Conservation (phyloP, 1,140 invertebrate species). For the Ruditapes philippinarum region DNA sequence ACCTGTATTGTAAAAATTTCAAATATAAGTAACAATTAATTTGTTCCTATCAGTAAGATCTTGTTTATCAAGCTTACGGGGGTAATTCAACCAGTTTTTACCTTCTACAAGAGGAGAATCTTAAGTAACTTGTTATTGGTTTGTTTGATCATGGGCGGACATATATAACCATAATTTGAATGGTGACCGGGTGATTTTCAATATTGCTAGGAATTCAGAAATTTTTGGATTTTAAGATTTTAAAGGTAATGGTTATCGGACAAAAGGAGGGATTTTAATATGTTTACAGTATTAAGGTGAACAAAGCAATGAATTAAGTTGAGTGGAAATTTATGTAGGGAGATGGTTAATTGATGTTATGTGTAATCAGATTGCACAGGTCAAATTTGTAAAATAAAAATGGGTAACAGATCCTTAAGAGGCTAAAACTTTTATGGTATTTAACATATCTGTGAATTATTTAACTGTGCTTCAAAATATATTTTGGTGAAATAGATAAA, state of each 20-base stretch:
- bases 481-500: too few species aligned
- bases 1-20: conserved; percentile 9
- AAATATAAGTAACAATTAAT: conserved; percentile 20
- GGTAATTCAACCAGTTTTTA: conserved; percentile 5
- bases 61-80: neutral
- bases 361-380: too few species aligned
- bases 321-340: too few species aligned
- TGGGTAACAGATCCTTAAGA: too few species aligned
- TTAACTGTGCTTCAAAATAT: too few species aligned
- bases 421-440: too few species aligned
- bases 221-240: neutral
- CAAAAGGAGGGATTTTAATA: neutral
- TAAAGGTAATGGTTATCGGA: neutral
- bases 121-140: neutral
- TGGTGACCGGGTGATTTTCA: neutral
- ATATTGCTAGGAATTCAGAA: neutral
- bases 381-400: too few species aligned
- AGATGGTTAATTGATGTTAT: too few species aligned
- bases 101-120: neutral
- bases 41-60: neutral
- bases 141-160: neutral
- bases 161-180: neutral
- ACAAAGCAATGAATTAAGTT: too few species aligned
- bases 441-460: too few species aligned
- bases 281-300: neutral